Evolutionary conservation across 2,888 invertebrate genomes (phyloP), one percentile per base, ranked within the genome.

Genomic region (Lasioglossum villosulum): DNA sequence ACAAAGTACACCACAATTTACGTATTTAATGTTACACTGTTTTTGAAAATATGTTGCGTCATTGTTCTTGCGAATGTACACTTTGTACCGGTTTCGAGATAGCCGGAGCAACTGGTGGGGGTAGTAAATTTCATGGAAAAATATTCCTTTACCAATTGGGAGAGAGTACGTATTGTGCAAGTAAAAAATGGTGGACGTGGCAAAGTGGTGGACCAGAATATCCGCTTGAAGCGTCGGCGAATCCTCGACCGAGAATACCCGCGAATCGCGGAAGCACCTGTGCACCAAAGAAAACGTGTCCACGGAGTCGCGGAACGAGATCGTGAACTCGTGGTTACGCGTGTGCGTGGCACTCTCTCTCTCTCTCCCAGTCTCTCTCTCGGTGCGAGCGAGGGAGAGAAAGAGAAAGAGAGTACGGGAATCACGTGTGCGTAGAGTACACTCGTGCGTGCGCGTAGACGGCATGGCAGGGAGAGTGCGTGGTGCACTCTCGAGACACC

Each of bases 211-310:
- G 59, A 59, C 59, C 14, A 59, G 59, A 59, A 59, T 59, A 59
- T 59, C 14, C 59, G 59, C 59, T 27, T 27, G 80, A 75, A 86
- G 52, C 72, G 59, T 48, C 59, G 72, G 80, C n/a, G 77, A 59
- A 76, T 75, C 66, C 56, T 68, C 80, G 74, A 80, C 63, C 86
- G 82, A 83, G 90, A 89, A 89, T 88, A 88, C 82, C 81, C 87
- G 82, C 83, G 83, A 89, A 91, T 91, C 92, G 89, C 91, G 92
- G 93, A 93, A 92, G 93, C 93, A 93, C 93, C 93, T 93, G 93
- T 89, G 89, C 88, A 48, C 74, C 77, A 84, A 87, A 84, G 88
- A 86, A 88, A 89, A 81, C 86, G 83, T 87, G 87, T 87, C 83
- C 85, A 78, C 66, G 80, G 82, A 75, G 63, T 82, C 83, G 75